phyloP scores from a whole-genome alignment of 2,797 vertebrate genomes.

The Pempheris klunzingeri region DNA sequence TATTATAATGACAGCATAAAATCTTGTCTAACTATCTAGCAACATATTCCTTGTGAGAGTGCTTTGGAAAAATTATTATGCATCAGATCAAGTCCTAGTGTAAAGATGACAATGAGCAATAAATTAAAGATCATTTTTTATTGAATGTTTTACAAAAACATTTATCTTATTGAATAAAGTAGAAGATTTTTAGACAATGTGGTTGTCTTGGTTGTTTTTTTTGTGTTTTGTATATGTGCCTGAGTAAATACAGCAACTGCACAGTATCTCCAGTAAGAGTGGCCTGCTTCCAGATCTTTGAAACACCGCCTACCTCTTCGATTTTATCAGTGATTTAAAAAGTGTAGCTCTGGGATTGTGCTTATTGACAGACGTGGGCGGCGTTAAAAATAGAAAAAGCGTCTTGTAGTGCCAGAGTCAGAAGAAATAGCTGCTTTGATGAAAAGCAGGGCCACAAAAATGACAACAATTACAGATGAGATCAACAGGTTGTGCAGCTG shows the following conservation, averaged over 20 bases:
- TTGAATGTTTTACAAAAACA: conserved; percentile 89
- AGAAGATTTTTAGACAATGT: conserved; percentile 86
- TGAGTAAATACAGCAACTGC: neutral
- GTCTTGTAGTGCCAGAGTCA: neutral
- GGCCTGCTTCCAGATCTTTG: neutral
- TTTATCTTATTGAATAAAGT: conserved; percentile 88
- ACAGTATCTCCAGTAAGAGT: neutral
- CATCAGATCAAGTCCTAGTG: conserved; percentile 85
- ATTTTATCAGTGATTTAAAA: neutral
- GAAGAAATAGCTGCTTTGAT: neutral
- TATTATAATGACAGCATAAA: conserved; percentile 72
- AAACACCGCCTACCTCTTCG: neutral
- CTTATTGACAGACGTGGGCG: neutral
- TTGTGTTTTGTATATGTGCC: conserved; percentile 26
- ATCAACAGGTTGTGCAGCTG: neutral
- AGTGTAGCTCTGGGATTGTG: neutral
- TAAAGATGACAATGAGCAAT: conserved; percentile 86
- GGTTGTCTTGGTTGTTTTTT: conserved; percentile 45
- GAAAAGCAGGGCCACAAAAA: neutral
- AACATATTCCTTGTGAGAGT: conserved; percentile 82
- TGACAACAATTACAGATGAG: neutral
- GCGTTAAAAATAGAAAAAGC: neutral
- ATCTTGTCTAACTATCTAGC: conserved; percentile 81
- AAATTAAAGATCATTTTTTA: conserved; percentile 87
- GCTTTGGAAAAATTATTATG: conserved; percentile 84